Evolutionary conservation across 2,113 vertebrate species (phyloP).

Genomic region (Gasterosteus aculeatus): DNA sequence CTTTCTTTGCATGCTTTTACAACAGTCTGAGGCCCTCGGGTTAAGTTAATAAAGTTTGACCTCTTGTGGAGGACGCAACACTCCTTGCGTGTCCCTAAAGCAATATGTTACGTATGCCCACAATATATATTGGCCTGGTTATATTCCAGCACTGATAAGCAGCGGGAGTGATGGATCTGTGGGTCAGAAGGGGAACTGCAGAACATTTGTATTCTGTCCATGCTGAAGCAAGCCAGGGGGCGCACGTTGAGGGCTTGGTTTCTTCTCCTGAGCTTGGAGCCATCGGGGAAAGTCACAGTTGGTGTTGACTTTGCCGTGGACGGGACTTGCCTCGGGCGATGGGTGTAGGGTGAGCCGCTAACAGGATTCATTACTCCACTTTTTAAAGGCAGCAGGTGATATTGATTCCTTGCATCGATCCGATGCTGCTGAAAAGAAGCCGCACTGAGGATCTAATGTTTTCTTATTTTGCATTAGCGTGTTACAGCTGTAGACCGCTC

Average conservation of each 20-base stretch:
- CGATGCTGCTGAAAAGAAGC: conserved; percentile 18
- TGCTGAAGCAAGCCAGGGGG: conserved; percentile 6
- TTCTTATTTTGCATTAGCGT: conserved; percentile 37
- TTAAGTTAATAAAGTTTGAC: neutral
- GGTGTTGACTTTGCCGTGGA: neutral
- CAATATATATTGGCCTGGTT: neutral
- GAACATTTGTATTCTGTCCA: neutral
- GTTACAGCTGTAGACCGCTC: neutral
- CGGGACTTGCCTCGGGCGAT: neutral
- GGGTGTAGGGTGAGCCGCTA: conserved; percentile 35
- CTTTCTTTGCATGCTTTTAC: neutral
- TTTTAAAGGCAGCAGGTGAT: conserved; percentile 18
- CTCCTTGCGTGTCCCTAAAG: neutral
- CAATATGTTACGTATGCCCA: neutral
- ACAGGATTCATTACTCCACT: conserved; percentile 27
- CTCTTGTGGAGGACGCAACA: neutral
- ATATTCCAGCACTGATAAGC: neutral
- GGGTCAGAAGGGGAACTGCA: neutral
- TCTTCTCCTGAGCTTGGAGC: neutral
- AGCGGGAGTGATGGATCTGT: neutral
- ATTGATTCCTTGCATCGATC: conserved; percentile 45
- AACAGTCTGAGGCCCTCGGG: neutral
- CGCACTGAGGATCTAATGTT: conserved; percentile 4
- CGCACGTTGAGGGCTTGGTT: neutral
- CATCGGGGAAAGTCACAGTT: neutral